These are phyloP conservation scores for Carettochelys insculpta DNA, from an alignment of 2,113 vertebrate species.

Conservation along the genomic window DNA sequence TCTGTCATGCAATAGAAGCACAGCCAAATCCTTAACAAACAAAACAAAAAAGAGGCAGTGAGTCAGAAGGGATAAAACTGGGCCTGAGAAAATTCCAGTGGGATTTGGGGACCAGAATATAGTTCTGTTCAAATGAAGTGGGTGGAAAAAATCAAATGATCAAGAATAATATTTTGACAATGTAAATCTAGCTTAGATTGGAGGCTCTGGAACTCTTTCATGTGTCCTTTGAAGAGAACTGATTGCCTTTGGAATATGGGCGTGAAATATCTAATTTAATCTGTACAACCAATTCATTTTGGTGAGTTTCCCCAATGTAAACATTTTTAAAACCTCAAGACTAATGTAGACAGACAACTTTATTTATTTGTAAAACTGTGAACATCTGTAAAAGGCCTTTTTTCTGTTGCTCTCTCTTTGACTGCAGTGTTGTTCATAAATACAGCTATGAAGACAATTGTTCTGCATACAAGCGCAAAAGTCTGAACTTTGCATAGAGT, in stretches of 20 bases:
- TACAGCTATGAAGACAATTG: background rate
- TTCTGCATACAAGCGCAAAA: background rate
- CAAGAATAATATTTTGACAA: background rate
- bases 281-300: rapidly evolving
- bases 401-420: background rate
- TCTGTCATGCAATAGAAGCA: background rate
- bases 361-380: background rate
- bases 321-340: background rate
- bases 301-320: background rate
- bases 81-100: background rate
- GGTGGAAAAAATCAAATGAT: background rate
- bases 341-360: background rate
- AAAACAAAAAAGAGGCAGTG: background rate
- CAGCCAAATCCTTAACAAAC: background rate
- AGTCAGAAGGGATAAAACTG: background rate
- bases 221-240: background rate
- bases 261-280: background rate
- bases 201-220: background rate
- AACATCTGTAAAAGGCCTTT: background rate
- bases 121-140: background rate
- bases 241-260: background rate
- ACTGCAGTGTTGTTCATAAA: background rate
- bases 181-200: background rate
- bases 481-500: background rate
- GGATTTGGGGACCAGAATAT: background rate